Evolutionary conservation across 2,113 vertebrate genomes (phyloP).

Genomic region (Lota lota): DNA sequence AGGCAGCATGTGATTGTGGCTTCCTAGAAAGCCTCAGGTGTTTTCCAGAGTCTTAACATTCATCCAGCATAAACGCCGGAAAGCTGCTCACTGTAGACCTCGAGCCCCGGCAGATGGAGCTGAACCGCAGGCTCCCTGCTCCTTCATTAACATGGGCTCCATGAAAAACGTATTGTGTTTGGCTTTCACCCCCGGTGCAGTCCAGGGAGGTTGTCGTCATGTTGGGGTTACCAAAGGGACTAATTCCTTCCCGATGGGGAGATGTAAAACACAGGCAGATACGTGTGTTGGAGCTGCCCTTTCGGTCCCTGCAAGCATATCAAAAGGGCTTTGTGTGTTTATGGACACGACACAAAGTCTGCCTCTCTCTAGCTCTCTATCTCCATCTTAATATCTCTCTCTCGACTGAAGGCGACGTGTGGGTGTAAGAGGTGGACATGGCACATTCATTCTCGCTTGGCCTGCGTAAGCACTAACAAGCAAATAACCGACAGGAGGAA

Average conservation of each 20-base stretch:
- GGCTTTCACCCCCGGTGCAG: conserved; percentile 14
- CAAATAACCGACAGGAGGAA: no score
- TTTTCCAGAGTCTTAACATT: conserved; percentile 36
- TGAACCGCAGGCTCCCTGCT: conserved; percentile 27
- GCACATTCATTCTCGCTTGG: no score
- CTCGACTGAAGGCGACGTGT: no score
- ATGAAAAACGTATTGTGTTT: conserved; percentile 37
- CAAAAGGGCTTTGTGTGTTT: no score
- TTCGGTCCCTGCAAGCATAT: no score
- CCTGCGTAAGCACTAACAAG: no score
- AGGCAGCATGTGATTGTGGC: background rate
- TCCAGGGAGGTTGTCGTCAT: background rate
- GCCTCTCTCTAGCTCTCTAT: conserved; percentile 5
- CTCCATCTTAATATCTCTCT: background rate
- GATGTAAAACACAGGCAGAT: no score
- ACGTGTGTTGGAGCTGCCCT: no score
- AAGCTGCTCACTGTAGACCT: background rate
- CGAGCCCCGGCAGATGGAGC: no score
- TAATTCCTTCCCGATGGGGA: conserved; percentile 27
- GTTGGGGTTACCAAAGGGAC: conserved; percentile 24
- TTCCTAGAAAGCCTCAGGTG: conserved; percentile 58
- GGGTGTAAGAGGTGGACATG: no score
- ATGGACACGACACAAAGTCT: no score
- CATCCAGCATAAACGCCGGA: conserved; percentile 49
- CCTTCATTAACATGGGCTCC: conserved; percentile 28